Conservation (phyloP, 2,797 vertebrate species). For the Eurystomus glaucurus region DNA sequence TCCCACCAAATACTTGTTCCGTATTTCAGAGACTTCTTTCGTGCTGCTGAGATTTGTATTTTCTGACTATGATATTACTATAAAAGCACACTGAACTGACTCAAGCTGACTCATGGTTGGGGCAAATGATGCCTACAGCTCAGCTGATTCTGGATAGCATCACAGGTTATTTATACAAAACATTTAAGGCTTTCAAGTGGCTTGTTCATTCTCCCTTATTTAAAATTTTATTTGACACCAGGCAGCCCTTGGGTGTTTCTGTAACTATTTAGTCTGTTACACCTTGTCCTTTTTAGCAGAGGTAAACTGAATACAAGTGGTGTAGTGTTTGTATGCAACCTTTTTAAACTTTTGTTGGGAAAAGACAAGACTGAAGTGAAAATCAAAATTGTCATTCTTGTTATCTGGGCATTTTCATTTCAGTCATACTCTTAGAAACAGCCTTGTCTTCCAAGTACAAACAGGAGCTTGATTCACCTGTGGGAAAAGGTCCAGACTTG, state of each 20-base stretch:
- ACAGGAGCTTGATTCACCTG: slow-evolving; percentile 47
- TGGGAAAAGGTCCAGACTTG: slow-evolving; percentile 25
- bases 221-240: slow-evolving; percentile 5
- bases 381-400: not conserved
- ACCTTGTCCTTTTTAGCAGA: not conserved
- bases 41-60: not conserved
- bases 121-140: slow-evolving; percentile 34
- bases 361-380: not conserved
- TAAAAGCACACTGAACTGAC: slow-evolving; percentile 60
- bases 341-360: not conserved
- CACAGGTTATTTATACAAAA: slow-evolving; percentile 51
- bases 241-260: not conserved
- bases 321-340: not conserved
- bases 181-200: slow-evolving; percentile 16
- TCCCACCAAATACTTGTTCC: not conserved
- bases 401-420: not conserved
- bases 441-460: slow-evolving; percentile 38
- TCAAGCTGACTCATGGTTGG: slow-evolving; percentile 66
- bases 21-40: not conserved
- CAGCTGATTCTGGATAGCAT: slow-evolving; percentile 67
- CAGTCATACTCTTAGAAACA: not conserved
- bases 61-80: slow-evolving; percentile 34
- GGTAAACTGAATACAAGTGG: not conserved
- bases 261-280: not conserved
- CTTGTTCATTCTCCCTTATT: not conserved